Percentiles rank a stretch among this genome's conserved stretches.
These are phyloP conservation scores for Diglossa cyanea DNA, from an alignment of 2,797 vertebrate species.

Conservation along the genomic window DNA sequence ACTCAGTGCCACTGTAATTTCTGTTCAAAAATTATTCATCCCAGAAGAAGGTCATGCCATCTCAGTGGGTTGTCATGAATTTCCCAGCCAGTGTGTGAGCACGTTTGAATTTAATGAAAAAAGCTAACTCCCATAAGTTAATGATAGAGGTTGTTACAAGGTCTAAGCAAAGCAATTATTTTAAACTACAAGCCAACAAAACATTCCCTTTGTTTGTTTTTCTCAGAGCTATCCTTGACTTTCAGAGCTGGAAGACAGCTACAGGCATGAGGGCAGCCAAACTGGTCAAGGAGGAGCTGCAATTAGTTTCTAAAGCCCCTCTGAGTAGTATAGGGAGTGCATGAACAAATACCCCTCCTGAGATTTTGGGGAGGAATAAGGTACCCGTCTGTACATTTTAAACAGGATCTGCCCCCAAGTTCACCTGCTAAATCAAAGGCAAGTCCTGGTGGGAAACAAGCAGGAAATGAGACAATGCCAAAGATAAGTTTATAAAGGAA, in stretches of 20 bases:
- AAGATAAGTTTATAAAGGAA: conserved; percentile 30
- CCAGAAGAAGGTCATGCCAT: neutral
- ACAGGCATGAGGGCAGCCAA: conserved; percentile 24
- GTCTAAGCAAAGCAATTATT: conserved; percentile 41
- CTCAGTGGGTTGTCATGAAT: neutral
- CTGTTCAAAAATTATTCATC: neutral
- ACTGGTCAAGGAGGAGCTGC: neutral
- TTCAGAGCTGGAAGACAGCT: conserved; percentile 24
- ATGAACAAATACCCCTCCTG: neutral
- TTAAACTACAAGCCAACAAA: conserved; percentile 26
- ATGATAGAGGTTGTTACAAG: neutral
- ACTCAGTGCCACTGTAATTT: neutral
- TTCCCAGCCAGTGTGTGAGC: neutral
- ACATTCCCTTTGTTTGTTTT: conserved; percentile 20
- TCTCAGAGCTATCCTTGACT: conserved; percentile 11
- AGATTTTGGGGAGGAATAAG: neutral
- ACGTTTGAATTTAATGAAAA: neutral
- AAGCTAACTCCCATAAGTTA: neutral
- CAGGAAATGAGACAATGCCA: conserved; percentile 24
- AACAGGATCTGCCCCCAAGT: neutral
- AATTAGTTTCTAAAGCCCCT: conserved; percentile 1
- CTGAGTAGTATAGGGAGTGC: neutral
- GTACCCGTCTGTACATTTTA: neutral
- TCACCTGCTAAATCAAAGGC: conserved; percentile 38
- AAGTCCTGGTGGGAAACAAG: neutral